Base-by-base conservation (phyloP, 2,113 vertebrate genomes). In the Phycodurus eques region DNA sequence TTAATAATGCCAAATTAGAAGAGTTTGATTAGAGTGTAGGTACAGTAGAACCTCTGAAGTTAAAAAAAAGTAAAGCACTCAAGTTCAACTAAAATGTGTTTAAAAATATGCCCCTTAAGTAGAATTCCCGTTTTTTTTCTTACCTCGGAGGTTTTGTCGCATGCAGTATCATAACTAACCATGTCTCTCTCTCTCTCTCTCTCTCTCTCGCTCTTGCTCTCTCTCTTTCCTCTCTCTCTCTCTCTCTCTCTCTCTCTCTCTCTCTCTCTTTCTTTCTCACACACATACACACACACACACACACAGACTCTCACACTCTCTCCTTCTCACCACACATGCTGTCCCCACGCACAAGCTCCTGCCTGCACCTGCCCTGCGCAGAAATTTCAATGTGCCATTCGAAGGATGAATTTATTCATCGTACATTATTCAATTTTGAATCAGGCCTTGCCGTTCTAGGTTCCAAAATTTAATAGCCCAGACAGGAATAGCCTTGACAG, bases 361-460 rank as follows among this genome's bases (percentile, higher is more conserved):
- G 27, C 44, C 35, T 31, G 71, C 80, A 85, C 89, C 82, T 86
- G 82, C 64, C 54, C 15, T 67, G 39, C 47, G 76, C 80, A 81
- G 83, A 83, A 80, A 83, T 88, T 84, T 89, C 84, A 82, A 81
- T 76, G 82, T 74, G 56, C 81, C 74, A 78, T 79, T 85, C 80
- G 84, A 66, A 65, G 62, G 70, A 70, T 72, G 80, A 84, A 83
- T 81, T 78, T 81, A 87, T 86, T 87, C 84, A 79, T 88, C 80
- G 59, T 90, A 80, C 85, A 91, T 90, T 90, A 90, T 91, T 91
- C 87, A 91, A 82, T 80, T 84, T 77, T 88, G 78, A 91, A 89
- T 90, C 90, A 90, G 74, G 77, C 80, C 67, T 77, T 81, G 87
- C 82, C 76, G 72, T 76, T 83, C 80, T 72, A 57, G 76, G 71